Evolutionary conservation across 1,140 invertebrate species (phyloP), one percentile per base, ranked within the genome.

Genomic region (Melitaea cinxia): DNA sequence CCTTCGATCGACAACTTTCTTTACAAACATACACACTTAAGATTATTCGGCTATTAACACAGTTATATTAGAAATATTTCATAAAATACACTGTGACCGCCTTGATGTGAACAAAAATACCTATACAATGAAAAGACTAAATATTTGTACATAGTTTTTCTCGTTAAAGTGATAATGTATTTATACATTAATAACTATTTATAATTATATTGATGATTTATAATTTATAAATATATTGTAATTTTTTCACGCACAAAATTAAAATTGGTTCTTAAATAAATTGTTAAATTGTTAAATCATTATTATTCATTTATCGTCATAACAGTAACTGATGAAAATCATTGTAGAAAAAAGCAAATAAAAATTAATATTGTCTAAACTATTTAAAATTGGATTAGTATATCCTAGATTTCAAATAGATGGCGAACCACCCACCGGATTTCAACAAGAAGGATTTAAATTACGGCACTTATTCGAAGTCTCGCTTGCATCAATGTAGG

Each of bases 381-480:
- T 66, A 73, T 71, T 77, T 72, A 47, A 69, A 76, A 64, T 65
- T 53, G 52, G 62, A 73, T 64, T 58, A 68, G 57, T 65, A 63
- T 68, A 70, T 76, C 65, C 63, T 54, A 54, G 57, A 52, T 55
- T 65, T 54, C 57, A 75, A 77, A 84, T 84, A 81, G 80, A 85
- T 83, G 77, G 69, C 39, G 57, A 58, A 77, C 80, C 81, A 83
- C 83, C 83, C 83, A 85, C 83, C 60, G 71, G 75, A 82, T 75
- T 80, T 80, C 77, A 79, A 79, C 77, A 67, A 73, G 66, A 79
- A 73, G 71, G 76, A 79, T 83, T 79, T 84, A 83, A 83, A 85
- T 85, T 82, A 62, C 59, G 58, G 74, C 67, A 85, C 83, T 85
- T 81, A 84, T 75, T 74, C 64, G 56, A 65, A 65, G 73, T 74